These are phyloP conservation scores for Beroe ovata DNA, from an alignment of 37 sponge, comb jelly and placozoan genomes.

Conservation along the genomic window DNA sequence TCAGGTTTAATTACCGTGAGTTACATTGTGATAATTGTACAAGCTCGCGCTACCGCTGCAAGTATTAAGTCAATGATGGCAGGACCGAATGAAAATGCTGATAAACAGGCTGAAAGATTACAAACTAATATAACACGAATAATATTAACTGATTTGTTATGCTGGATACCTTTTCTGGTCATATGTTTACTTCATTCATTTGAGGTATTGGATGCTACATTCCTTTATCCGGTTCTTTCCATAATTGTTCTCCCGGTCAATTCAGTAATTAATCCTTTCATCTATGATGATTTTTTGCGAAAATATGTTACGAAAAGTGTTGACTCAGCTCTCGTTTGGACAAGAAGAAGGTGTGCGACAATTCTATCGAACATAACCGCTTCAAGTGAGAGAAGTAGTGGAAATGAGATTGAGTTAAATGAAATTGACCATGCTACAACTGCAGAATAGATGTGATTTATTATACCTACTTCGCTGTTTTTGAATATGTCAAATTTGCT, in stretches of 20 bases:
- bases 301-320: not conserved
- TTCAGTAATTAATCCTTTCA: not conserved
- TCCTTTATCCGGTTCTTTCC: not conserved
- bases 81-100: not conserved
- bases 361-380: too few species aligned
- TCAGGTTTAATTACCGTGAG: not conserved
- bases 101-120: not conserved
- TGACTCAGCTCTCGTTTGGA: too few species aligned
- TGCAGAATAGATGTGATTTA: too few species aligned
- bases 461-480: too few species aligned
- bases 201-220: conserved; percentile 13
- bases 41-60: not conserved
- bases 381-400: too few species aligned
- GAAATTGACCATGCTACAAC: too few species aligned
- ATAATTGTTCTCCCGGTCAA: not conserved
- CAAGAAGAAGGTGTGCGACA: too few species aligned
- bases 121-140: not conserved
- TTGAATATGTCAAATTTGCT: too few species aligned
- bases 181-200: not conserved
- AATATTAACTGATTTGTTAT: not conserved
- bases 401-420: too few species aligned
- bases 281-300: not conserved
- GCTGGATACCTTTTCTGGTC: conserved; percentile 16
- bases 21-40: not conserved
- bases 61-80: not conserved